phyloP scores from a whole-genome alignment of 2,113 vertebrate genomes.

The Hypocryptadius cinnamomeus region DNA sequence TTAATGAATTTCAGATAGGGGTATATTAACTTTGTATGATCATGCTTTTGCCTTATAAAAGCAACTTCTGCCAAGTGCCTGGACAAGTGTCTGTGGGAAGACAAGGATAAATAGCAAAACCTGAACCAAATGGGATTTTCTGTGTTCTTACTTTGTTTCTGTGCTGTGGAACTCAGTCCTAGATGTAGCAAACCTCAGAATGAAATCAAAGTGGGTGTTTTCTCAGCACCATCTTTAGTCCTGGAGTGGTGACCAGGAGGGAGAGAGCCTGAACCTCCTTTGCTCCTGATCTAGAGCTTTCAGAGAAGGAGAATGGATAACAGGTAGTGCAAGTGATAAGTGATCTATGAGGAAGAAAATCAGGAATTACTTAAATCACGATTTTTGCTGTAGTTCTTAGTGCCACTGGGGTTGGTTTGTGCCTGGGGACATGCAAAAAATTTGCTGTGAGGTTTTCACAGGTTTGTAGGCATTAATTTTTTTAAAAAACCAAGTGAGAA shows the following conservation, averaged over 20 bases:
- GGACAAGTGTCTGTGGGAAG: not conserved
- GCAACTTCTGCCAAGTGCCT: not conserved
- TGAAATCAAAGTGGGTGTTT: not conserved
- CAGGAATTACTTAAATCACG: fast-evolving
- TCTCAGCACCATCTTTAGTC: not conserved
- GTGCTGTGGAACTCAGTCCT: not conserved
- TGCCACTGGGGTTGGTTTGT: not conserved
- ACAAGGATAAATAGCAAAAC: not conserved
- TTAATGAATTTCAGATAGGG: not conserved
- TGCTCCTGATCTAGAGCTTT: not conserved
- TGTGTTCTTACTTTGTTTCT: not conserved
- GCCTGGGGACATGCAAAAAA: not conserved
- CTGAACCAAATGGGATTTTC: not conserved
- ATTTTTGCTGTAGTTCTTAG: not conserved
- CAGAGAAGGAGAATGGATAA: not conserved
- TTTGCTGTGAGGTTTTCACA: not conserved
- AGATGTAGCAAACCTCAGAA: not conserved
- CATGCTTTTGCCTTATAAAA: not conserved
- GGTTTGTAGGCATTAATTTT: not conserved
- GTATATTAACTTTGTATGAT: not conserved
- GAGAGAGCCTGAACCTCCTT: not conserved
- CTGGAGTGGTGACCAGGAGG: not conserved
- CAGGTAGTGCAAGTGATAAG: not conserved
- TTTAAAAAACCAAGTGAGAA: not conserved
- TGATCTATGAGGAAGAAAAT: not conserved